These are phyloP conservation scores for Dugesia japonica DNA, from an alignment of 2,888 invertebrate genomes.

Conservation along the genomic window DNA sequence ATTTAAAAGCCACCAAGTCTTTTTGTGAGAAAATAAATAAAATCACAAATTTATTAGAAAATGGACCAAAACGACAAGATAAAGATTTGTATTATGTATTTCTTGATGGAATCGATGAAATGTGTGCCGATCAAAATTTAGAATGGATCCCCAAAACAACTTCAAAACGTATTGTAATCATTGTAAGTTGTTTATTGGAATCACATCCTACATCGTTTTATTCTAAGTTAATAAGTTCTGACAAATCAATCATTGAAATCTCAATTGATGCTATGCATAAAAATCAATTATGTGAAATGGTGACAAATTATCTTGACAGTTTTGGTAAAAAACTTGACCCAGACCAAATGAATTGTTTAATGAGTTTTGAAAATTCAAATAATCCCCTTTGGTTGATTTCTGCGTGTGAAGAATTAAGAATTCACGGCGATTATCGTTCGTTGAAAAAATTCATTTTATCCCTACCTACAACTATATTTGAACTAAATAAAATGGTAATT, in stretches of 20 bases:
- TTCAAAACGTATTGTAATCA: not conserved
- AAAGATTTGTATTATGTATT: not conserved
- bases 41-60: not conserved
- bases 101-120: not conserved
- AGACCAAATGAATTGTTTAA: constrained; percentile 40
- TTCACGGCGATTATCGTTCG: constrained; percentile 38
- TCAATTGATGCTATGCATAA: not conserved
- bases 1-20: not conserved
- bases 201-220: not conserved
- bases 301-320: constrained; percentile 26
- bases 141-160: not conserved
- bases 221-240: not conserved
- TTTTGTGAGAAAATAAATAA: not conserved
- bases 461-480: constrained; percentile 39
- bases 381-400: constrained; percentile 47
- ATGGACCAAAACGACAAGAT: not conserved
- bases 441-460: constrained; percentile 41
- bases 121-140: not conserved
- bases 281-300: constrained; percentile 22
- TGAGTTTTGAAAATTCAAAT: constrained; percentile 41
- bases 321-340: constrained; percentile 38
- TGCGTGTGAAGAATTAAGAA: constrained; percentile 45
- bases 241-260: not conserved
- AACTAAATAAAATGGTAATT: constrained; percentile 30
- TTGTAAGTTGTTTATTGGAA: not conserved